Conservation (phyloP, 2,113 vertebrate genomes). For the Emydura subglobosa region DNA sequence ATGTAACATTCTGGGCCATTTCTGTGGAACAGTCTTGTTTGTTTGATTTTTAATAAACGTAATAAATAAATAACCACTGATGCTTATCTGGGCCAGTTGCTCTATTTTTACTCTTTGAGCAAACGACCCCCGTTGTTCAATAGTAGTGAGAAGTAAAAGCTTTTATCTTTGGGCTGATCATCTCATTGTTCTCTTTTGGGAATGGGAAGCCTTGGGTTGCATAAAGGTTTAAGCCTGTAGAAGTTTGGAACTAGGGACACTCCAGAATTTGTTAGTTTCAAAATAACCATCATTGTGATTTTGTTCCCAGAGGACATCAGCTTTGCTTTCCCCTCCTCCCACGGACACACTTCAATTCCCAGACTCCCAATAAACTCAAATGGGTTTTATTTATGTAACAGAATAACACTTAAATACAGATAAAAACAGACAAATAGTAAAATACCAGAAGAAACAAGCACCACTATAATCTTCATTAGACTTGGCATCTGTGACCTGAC, state of each 20-base stretch:
- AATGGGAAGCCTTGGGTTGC: neutral
- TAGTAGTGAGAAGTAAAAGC: slow-evolving; percentile 5
- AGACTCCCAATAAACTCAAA: neutral
- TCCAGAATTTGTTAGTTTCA: neutral
- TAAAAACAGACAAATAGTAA: neutral
- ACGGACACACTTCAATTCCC: neutral
- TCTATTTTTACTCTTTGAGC: slow-evolving; percentile 20
- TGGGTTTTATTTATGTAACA: neutral
- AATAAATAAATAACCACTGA: neutral
- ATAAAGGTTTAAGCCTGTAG: neutral
- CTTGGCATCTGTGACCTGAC: neutral
- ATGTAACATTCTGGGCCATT: neutral
- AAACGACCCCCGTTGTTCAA: neutral
- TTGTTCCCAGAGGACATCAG: neutral
- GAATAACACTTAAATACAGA: neutral
- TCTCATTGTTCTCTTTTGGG: slow-evolving; percentile 3
- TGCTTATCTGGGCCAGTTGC: neutral
- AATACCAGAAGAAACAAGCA: neutral
- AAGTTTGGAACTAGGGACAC: neutral
- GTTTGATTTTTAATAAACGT: neutral
- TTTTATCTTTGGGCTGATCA: neutral
- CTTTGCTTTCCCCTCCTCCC: neutral
- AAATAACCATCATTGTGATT: neutral
- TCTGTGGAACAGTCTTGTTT: neutral
- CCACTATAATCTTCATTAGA: neutral